Conservation (phyloP, 2,888 invertebrate genomes). For the Agrochola lychnidis region DNA sequence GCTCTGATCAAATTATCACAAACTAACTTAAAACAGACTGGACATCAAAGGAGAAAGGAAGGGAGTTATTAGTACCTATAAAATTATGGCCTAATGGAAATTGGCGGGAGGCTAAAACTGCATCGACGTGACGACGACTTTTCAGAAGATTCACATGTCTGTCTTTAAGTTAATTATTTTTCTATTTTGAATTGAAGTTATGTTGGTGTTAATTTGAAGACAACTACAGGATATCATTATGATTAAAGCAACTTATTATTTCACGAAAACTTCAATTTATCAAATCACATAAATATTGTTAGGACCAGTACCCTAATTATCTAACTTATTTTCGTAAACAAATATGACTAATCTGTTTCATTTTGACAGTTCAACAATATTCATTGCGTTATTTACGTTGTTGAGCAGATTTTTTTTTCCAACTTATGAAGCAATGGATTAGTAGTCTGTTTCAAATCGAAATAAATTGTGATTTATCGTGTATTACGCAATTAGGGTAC, state of each 20-base stretch:
- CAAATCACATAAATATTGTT: not conserved
- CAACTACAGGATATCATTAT: not conserved
- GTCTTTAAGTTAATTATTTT: not conserved
- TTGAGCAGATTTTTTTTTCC: too few relatives aligned
- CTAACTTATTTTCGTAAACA: too few relatives aligned
- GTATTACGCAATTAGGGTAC: too few relatives aligned
- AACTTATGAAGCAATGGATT: too few relatives aligned
- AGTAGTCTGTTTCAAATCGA: too few relatives aligned
- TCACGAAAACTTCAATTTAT: not conserved
- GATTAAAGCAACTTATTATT: not conserved
- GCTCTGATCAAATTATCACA: constrained; percentile 76
- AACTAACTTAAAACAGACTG: constrained; percentile 71
- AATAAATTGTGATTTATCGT: too few relatives aligned
- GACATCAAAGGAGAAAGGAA: constrained; percentile 77
- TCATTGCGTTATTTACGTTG: too few relatives aligned
- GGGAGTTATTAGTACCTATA: constrained; percentile 70
- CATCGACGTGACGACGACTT: constrained; percentile 16
- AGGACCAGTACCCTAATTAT: too few relatives aligned
- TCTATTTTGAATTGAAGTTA: not conserved
- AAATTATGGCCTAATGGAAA: constrained; percentile 71
- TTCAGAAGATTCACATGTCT: constrained; percentile 25
- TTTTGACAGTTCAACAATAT: too few relatives aligned
- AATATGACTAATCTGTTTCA: too few relatives aligned
- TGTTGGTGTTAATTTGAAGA: not conserved
- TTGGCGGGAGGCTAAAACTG: constrained; percentile 44